These are phyloP conservation scores for Stichodactyla mertensii DNA, from an alignment of 64 coral and sea anemone species.

Conservation along the genomic window DNA sequence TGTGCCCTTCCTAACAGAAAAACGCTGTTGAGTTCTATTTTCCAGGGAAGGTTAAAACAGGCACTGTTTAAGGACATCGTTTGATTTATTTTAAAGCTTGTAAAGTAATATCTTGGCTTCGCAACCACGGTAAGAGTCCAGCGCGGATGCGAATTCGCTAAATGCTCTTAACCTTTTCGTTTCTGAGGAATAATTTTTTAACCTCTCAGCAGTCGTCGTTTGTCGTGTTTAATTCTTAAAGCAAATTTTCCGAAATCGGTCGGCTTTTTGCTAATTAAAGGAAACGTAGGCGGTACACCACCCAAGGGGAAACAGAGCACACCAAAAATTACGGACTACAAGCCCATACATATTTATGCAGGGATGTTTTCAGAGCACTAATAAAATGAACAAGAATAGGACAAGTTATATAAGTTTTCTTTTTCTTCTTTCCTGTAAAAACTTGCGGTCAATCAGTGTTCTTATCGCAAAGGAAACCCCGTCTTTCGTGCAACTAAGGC, in stretches of 20 bases:
- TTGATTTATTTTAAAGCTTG: not conserved
- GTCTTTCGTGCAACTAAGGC: not conserved
- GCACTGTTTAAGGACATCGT: not conserved
- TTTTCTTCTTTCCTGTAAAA: not conserved
- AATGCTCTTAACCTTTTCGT: conserved; percentile 17
- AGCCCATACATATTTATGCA: not conserved
- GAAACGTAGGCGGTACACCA: not conserved
- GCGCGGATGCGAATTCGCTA: not conserved
- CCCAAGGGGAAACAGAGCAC: not conserved
- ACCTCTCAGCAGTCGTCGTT: conserved; percentile 18
- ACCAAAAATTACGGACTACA: not conserved
- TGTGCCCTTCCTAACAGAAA: conserved; percentile 3
- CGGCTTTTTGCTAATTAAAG: not conserved
- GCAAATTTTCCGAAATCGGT: not conserved
- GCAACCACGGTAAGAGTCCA: not conserved
- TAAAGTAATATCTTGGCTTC: conserved; percentile 8
- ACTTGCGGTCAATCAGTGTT: not conserved
- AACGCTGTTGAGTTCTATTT: not conserved
- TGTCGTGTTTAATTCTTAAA: conserved; percentile 7
- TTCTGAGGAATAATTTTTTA: conserved; percentile 9
- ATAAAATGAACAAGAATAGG: not conserved
- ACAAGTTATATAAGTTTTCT: not conserved
- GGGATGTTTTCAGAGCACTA: not conserved
- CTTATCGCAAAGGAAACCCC: not conserved
- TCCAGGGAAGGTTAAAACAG: not conserved